phyloP scores from a whole-genome alignment of 1,140 invertebrate species.

The Venustaconcha ellipsiformis region DNA sequence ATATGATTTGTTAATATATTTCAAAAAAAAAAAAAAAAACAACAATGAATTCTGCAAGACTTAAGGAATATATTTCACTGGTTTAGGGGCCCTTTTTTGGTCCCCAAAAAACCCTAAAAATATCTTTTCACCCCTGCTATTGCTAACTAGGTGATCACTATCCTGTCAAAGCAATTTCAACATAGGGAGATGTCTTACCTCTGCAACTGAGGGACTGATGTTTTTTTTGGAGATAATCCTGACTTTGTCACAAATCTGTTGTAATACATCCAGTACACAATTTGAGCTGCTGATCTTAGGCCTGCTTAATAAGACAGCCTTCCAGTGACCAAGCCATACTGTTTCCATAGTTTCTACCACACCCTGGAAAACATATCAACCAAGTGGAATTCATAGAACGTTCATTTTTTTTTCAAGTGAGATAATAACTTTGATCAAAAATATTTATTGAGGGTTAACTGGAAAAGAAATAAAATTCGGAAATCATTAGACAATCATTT shows the following conservation, averaged over 20 bases:
- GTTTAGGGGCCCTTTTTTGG: too few species aligned
- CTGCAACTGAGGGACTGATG: background rate
- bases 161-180: background rate
- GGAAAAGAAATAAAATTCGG: background rate
- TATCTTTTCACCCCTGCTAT: too few species aligned
- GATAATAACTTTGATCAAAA: background rate
- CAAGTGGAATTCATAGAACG: background rate
- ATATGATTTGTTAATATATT: too few species aligned
- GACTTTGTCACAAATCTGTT: constrained; percentile 67
- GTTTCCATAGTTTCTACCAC: constrained; percentile 75
- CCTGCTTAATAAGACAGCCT: constrained; percentile 3
- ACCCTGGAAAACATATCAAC: constrained; percentile 65
- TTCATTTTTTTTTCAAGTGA: background rate
- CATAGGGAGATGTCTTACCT: background rate
- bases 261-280: constrained; percentile 70
- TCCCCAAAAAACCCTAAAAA: too few species aligned
- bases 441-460: too few species aligned
- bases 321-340: constrained; percentile 76
- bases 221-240: constrained; percentile 15
- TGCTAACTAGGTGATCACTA: background rate
- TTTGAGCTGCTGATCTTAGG: constrained; percentile 69
- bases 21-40: too few species aligned
- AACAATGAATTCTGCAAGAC: too few species aligned
- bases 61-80: too few species aligned
- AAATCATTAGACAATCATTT: background rate